These are phyloP conservation scores for Oscheius sp. DNA, from an alignment of 2,888 invertebrate species.

Conservation along the genomic window DNA sequence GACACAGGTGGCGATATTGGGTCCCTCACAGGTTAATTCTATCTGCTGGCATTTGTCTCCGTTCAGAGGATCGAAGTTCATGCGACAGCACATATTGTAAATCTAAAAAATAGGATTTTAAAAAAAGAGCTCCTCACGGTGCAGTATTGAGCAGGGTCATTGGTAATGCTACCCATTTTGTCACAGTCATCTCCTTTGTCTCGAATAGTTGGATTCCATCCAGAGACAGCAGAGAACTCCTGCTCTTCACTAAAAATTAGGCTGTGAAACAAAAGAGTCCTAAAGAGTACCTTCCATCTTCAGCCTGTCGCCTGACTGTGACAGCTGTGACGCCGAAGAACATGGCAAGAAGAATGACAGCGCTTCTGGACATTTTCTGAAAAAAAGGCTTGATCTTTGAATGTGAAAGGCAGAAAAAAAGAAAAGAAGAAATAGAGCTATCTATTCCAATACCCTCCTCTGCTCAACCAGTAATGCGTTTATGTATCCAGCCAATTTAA, in stretches of 20 bases:
- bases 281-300: background rate
- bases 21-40: conserved; percentile 25
- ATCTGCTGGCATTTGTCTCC: conserved; percentile 48
- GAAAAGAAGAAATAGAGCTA: background rate
- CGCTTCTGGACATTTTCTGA: background rate
- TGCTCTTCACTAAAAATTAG: conserved; percentile 6
- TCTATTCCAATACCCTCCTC: conserved; percentile 8
- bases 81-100: conserved; percentile 37
- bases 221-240: conserved; percentile 1
- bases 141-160: conserved; percentile 32
- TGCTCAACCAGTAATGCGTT: conserved; percentile 29
- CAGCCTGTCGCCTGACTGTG: background rate
- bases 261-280: background rate
- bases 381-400: background rate
- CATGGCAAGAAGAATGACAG: background rate
- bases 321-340: background rate
- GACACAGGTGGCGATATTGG: conserved; percentile 33
- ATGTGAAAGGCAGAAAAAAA: background rate
- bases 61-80: conserved; percentile 40
- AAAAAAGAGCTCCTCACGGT: background rate
- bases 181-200: conserved; percentile 35
- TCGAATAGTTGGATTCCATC: conserved; percentile 37
- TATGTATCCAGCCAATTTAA: conserved; percentile 26
- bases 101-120: conserved; percentile 8
- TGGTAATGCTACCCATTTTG: conserved; percentile 27